A percentile compares a stretch with the other conserved stretches of the same genome.
phyloP scores from a whole-genome alignment of 1,140 invertebrate genomes.

The Diorhabda elongata region DNA sequence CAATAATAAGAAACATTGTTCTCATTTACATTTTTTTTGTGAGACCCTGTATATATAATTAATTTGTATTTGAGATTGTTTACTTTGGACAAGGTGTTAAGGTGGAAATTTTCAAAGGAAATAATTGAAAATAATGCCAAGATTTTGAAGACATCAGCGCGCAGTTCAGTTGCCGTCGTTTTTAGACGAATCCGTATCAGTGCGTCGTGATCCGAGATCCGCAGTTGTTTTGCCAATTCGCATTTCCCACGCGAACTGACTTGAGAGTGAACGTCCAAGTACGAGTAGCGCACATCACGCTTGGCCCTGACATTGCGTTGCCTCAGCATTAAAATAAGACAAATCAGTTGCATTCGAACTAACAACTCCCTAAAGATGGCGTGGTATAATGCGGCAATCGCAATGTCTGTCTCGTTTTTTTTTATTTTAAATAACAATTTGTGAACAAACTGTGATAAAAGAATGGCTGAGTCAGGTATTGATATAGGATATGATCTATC shows the following conservation, averaged over 20 bases:
- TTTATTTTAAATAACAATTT: conserved; percentile 1
- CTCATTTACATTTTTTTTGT: too few relatives aligned
- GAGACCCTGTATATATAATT: neutral
- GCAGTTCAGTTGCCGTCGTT: conserved; percentile 11
- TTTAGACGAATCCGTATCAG: conserved; percentile 11
- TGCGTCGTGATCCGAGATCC: conserved; percentile 8
- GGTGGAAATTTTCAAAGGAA: neutral
- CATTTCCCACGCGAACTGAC: conserved; percentile 6
- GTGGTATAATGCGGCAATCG: conserved; percentile 3
- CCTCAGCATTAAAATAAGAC: conserved; percentile 14
- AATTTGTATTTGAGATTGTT: neutral
- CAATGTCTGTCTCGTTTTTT: neutral
- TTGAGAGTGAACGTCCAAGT: conserved; percentile 9
- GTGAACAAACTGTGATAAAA: conserved; percentile 22
- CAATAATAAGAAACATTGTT: too few relatives aligned
- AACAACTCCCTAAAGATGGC: conserved; percentile 12
- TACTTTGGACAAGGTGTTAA: conserved; percentile 2
- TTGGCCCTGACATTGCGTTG: conserved; percentile 38
- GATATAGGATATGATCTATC: conserved; percentile 69
- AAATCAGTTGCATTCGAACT: conserved; percentile 35
- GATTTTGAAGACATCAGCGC: conserved; percentile 5
- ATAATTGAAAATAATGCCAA: conserved; percentile 7
- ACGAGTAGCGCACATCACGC: conserved; percentile 22
- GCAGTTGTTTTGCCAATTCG: conserved; percentile 12
- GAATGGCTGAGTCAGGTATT: conserved; percentile 61